These are phyloP conservation scores for Apis cerana DNA, from an alignment of 1,140 invertebrate genomes.

Conservation along the genomic window DNA sequence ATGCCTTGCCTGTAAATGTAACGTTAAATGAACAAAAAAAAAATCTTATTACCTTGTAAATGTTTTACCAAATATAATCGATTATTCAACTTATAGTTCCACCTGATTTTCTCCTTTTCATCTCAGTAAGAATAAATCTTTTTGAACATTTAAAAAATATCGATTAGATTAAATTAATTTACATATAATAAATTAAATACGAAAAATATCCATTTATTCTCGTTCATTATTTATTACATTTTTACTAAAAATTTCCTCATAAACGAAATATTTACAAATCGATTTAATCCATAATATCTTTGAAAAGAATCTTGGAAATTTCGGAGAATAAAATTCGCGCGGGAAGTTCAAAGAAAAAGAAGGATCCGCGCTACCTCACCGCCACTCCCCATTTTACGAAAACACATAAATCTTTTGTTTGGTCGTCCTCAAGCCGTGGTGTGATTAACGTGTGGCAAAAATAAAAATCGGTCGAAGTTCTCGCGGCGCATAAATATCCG, in stretches of 20 bases:
- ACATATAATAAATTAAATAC: too few species aligned
- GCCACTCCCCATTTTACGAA: not conserved
- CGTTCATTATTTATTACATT: too few species aligned
- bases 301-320: not conserved
- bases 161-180: too few species aligned
- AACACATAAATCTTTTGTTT: constrained; percentile 10
- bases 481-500: constrained; percentile 43
- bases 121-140: not conserved
- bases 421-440: not conserved
- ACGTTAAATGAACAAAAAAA: constrained; percentile 76
- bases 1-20: constrained; percentile 82
- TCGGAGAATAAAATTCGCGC: not conserved
- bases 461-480: constrained; percentile 25
- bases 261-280: too few species aligned
- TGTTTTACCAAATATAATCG: constrained; percentile 82
- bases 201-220: too few species aligned
- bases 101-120: not conserved
- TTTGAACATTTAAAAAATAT: too few species aligned
- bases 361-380: not conserved
- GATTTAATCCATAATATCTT: too few species aligned
- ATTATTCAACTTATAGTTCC: constrained; percentile 77
- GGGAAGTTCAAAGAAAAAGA: not conserved
- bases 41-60: constrained; percentile 81
- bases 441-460: constrained; percentile 36
- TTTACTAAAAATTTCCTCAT: too few species aligned